These are phyloP conservation scores for Silvanus unidentatus DNA, from an alignment of 2,888 invertebrate genomes.

Conservation along the genomic window DNA sequence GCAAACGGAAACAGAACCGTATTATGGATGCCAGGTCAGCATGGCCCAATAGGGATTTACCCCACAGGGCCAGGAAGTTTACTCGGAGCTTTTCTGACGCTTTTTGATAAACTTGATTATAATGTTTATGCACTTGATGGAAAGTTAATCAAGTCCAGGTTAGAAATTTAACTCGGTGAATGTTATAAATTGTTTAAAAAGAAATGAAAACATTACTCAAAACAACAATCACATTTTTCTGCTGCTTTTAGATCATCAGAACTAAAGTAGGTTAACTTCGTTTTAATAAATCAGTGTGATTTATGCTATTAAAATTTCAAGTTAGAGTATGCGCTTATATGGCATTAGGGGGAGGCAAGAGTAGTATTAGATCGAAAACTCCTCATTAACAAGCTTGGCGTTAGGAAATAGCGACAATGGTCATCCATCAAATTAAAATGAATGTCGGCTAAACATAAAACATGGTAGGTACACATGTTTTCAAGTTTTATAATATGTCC, in stretches of 20 bases:
- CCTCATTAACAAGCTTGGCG: slow-evolving; percentile 33
- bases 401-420: slow-evolving; percentile 31
- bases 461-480: slow-evolving; percentile 34
- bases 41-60: slow-evolving; percentile 29
- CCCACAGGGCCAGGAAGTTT: slow-evolving; percentile 8
- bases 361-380: slow-evolving; percentile 12
- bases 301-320: too few species aligned
- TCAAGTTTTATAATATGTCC: slow-evolving; percentile 16
- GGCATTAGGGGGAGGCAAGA: not conserved
- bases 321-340: slow-evolving; percentile 14
- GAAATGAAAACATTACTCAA: slow-evolving; percentile 3
- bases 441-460: slow-evolving; percentile 33
- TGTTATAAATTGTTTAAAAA: not conserved
- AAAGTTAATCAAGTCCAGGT: not conserved
- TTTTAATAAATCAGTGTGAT: too few species aligned
- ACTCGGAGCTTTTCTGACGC: slow-evolving; percentile 2
- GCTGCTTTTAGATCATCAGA: slow-evolving; percentile 16
- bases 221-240: too few species aligned
- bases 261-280: slow-evolving; percentile 15
- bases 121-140: not conserved
- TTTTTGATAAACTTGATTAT: not conserved
- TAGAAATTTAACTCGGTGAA: not conserved
- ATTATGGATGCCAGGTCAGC: slow-evolving; percentile 40
- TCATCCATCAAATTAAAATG: slow-evolving; percentile 37
- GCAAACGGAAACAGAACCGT: slow-evolving; percentile 31